Evolutionary conservation across 2,797 vertebrate genomes (phyloP).

Genomic region (Aldrovandia affinis): DNA sequence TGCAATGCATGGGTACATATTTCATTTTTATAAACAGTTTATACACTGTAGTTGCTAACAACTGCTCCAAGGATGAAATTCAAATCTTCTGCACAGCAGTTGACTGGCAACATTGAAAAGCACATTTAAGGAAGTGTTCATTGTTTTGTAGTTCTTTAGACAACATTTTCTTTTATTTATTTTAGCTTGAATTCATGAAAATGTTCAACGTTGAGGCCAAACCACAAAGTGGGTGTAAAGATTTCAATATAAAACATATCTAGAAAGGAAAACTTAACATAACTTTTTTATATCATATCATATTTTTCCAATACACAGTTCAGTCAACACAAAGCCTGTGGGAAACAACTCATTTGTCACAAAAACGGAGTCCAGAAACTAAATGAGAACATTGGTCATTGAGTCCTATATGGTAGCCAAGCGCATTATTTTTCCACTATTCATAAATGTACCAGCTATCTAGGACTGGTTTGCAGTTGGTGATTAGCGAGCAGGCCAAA

Average conservation of each 20-base stretch:
- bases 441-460: conserved; percentile 53
- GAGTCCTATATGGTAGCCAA: conserved; percentile 14
- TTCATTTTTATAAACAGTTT: neutral
- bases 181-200: neutral
- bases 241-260: too few relatives aligned
- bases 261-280: neutral
- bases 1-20: too few relatives aligned
- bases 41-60: neutral
- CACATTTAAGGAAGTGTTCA: neutral
- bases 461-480: conserved; percentile 50
- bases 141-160: neutral
- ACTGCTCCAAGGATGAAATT: neutral
- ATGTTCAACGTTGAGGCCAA: neutral
- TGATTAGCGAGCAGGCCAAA: conserved; percentile 54
- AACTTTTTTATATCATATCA: neutral
- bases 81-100: neutral
- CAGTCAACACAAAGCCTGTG: neutral
- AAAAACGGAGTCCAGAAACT: conserved; percentile 3
- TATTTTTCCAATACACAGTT: conserved; percentile 19
- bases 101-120: neutral
- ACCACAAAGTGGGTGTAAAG: neutral
- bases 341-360: conserved; percentile 10
- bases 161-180: neutral
- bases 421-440: conserved; percentile 47
- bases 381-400: conserved; percentile 30